These are phyloP conservation scores for Oegoconia quadripuncta DNA, from an alignment of 2,888 invertebrate genomes.

Conservation along the genomic window DNA sequence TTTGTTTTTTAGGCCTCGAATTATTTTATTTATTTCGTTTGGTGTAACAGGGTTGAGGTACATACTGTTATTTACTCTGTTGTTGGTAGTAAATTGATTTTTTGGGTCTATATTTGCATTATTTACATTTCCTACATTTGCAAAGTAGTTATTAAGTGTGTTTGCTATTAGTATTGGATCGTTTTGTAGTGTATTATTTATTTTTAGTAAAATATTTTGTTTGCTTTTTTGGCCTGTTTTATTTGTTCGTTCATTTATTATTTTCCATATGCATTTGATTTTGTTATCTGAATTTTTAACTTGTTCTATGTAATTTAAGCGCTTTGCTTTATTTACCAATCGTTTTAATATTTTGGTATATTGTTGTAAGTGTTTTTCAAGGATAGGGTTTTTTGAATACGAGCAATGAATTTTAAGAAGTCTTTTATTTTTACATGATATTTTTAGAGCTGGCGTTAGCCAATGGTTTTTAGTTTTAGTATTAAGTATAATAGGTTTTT, in stretches of 20 bases:
- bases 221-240: constrained; percentile 5
- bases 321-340: no score
- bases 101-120: background rate
- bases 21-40: constrained; percentile 5
- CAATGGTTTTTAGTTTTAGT: no score
- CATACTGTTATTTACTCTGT: no score
- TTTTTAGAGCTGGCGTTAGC: no score
- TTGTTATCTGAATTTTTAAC: constrained; percentile 9
- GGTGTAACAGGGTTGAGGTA: constrained; percentile 5
- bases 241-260: constrained; percentile 13
- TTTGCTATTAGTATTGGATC: constrained; percentile 11
- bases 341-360: no score
- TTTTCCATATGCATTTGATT: constrained; percentile 16
- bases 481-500: no score
- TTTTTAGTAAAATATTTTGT: constrained; percentile 8
- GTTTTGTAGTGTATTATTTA: constrained; percentile 2
- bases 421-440: no score
- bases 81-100: background rate
- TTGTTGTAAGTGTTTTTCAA: no score
- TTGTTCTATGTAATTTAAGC: no score
- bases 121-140: background rate
- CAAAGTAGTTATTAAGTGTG: constrained; percentile 13
- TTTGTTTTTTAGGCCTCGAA: constrained; percentile 15
- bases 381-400: no score
- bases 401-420: no score